These are phyloP conservation scores for Xenopus petersii DNA, from an alignment of 2,797 vertebrate species.

Conservation along the genomic window DNA sequence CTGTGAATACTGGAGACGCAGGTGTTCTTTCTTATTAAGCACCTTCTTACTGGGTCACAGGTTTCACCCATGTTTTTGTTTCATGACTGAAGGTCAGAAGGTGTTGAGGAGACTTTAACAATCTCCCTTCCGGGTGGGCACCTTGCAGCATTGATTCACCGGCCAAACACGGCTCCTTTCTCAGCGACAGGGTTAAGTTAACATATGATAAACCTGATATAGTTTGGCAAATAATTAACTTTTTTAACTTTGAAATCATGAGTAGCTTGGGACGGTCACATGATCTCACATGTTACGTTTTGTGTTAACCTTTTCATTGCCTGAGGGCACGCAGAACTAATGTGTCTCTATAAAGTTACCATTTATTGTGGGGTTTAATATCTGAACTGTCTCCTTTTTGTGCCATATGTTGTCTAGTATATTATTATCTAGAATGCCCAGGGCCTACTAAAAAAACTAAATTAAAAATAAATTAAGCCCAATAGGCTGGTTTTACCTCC, in stretches of 20 bases:
- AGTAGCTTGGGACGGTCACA: slow-evolving; percentile 18
- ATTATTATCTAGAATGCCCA: too few species aligned
- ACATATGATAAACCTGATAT: slow-evolving; percentile 54
- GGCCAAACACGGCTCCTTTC: neutral
- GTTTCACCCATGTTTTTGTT: neutral
- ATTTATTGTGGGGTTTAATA: too few species aligned
- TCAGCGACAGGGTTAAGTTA: slow-evolving; percentile 45
- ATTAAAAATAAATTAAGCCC: too few species aligned
- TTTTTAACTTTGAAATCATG: slow-evolving; percentile 29
- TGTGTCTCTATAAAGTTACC: too few species aligned
- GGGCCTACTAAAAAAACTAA: too few species aligned
- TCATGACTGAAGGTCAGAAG: slow-evolving; percentile 10
- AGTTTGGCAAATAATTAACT: slow-evolving; percentile 61
- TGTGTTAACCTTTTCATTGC: neutral
- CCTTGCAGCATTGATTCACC: neutral
- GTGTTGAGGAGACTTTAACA: slow-evolving; percentile 36
- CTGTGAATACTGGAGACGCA: too few species aligned
- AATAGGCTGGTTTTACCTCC: too few species aligned
- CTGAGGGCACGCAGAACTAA: neutral
- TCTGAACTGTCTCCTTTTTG: too few species aligned
- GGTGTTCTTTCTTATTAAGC: too few species aligned
- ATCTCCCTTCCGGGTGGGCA: neutral
- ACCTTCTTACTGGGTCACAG: neutral
- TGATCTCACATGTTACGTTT: neutral
- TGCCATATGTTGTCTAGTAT: too few species aligned